These are phyloP conservation scores for Parambassis ranga DNA, from an alignment of 2,797 vertebrate genomes.

Conservation along the genomic window DNA sequence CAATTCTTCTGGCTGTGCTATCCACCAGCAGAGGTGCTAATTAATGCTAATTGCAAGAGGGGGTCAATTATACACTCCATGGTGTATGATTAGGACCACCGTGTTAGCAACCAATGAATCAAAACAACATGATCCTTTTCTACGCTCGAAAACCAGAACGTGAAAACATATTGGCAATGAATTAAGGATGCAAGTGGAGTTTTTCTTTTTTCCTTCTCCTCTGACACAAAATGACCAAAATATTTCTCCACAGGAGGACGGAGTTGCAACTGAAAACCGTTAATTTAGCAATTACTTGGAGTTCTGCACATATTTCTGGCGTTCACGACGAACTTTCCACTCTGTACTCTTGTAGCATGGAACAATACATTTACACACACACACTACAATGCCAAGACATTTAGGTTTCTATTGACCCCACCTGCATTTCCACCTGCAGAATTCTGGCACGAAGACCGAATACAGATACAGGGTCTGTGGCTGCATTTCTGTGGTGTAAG, in stretches of 20 bases:
- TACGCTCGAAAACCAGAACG: conserved; percentile 4
- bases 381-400: neutral
- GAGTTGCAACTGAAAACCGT: conserved; percentile 3
- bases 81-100: conserved; percentile 64
- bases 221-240: conserved; percentile 1
- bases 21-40: conserved; percentile 73
- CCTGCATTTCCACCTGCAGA: neutral
- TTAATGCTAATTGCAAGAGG: conserved; percentile 72
- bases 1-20: conserved; percentile 54
- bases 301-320: conserved; percentile 4
- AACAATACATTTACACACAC: conserved; percentile 11
- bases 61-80: conserved; percentile 69
- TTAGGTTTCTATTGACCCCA: neutral
- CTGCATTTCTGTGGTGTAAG: neutral
- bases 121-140: conserved; percentile 49
- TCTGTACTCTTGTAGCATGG: neutral
- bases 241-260: neutral
- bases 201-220: neutral
- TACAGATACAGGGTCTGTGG: neutral
- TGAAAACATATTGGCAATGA: conserved; percentile 7
- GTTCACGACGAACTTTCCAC: conserved; percentile 1
- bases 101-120: conserved; percentile 47
- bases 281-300: conserved; percentile 6
- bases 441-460: neutral
- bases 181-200: conserved; percentile 31